Conservation (phyloP, 2,113 vertebrate genomes). For the Tachysurus vachellii region DNA sequence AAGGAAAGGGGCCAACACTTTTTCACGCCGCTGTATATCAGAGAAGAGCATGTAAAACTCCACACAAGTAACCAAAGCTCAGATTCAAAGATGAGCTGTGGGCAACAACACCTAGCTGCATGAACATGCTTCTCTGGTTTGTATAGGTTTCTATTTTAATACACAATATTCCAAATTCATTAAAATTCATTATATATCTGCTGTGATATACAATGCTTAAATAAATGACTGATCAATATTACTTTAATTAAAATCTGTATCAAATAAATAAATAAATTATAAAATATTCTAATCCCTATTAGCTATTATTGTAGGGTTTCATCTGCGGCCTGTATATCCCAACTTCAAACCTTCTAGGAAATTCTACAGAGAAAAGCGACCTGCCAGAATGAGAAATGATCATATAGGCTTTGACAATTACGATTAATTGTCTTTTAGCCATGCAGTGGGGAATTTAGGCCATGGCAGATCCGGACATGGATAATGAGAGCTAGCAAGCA, state of each 20-base stretch:
- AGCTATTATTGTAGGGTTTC: constrained; percentile 63
- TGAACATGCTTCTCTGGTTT: too few species aligned
- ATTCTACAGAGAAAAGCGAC: constrained; percentile 86
- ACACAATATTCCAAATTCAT: neutral
- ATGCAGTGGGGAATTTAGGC: constrained; percentile 86
- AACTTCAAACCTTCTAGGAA: constrained; percentile 82
- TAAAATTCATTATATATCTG: neutral
- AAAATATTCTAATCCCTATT: neutral
- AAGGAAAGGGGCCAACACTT: too few species aligned
- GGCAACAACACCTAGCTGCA: too few species aligned
- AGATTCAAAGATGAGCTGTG: neutral
- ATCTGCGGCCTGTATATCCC: constrained; percentile 73
- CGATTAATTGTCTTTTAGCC: constrained; percentile 99
- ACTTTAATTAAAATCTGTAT: neutral
- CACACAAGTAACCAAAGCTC: neutral
- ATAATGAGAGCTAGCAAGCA: constrained; percentile 83
- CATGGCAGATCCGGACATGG: constrained; percentile 83
- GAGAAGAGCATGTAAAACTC: neutral
- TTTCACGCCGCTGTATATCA: too few species aligned
- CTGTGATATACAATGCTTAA: neutral
- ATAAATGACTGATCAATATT: neutral
- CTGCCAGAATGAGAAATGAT: constrained; percentile 99
- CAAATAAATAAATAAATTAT: neutral
- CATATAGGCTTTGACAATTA: constrained; percentile 89
- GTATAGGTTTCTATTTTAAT: neutral